Conservation (phyloP, 2,888 invertebrate species). For the Hemistola chrysoprasaria region DNA sequence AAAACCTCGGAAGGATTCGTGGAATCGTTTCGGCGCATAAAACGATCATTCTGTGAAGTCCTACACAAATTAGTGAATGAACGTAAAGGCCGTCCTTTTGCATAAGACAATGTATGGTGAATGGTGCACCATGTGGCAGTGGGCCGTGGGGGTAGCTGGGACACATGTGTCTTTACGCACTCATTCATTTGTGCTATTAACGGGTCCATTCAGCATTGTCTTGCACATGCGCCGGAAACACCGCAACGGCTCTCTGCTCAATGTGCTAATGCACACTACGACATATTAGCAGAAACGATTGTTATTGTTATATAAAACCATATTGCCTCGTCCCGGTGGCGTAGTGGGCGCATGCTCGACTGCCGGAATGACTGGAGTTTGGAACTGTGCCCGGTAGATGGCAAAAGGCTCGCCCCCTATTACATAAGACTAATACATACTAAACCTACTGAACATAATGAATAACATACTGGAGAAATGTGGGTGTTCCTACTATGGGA, state of each 20-base stretch:
- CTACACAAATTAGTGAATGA: slow-evolving; percentile 62
- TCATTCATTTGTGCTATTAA: slow-evolving; percentile 78
- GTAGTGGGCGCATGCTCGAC: no score
- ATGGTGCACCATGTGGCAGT: slow-evolving; percentile 56
- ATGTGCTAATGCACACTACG: slow-evolving; percentile 37
- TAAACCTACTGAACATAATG: no score
- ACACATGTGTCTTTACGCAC: slow-evolving; percentile 73
- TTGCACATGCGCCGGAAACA: slow-evolving; percentile 77
- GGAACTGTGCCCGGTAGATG: no score
- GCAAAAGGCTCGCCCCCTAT: no score
- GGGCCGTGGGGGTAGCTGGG: slow-evolving; percentile 44
- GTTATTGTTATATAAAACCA: no score
- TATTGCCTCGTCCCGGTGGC: no score
- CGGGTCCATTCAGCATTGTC: slow-evolving; percentile 78
- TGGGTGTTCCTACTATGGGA: no score
- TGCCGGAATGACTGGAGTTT: no score
- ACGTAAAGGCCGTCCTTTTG: slow-evolving; percentile 65
- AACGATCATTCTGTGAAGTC: slow-evolving; percentile 66
- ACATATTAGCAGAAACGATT: slow-evolving; percentile 69
- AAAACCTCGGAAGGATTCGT: slow-evolving; percentile 40
- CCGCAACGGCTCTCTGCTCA: slow-evolving; percentile 35
- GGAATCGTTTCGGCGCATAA: slow-evolving; percentile 50
- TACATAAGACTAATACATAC: no score
- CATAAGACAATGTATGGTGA: slow-evolving; percentile 70
- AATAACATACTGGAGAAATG: no score